These are phyloP conservation scores for Heliconius nattereri DNA, from an alignment of 1,140 invertebrate species.

Conservation along the genomic window DNA sequence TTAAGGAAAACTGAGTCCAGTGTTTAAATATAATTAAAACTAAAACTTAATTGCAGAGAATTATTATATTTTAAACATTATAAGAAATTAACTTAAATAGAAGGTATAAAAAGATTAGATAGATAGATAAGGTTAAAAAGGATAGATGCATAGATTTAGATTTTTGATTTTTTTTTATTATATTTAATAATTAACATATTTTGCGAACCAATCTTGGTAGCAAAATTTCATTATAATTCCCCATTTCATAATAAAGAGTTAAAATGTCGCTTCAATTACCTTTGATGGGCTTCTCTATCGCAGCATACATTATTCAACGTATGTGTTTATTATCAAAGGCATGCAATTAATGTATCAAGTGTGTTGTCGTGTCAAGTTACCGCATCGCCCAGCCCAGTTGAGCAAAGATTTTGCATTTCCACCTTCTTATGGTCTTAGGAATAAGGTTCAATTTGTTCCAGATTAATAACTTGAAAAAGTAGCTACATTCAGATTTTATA, in stretches of 20 bases:
- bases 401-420: background rate
- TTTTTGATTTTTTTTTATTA: too few relatives aligned
- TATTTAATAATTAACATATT: background rate
- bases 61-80: too few relatives aligned
- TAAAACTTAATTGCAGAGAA: too few relatives aligned
- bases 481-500: background rate
- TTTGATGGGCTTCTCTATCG: background rate
- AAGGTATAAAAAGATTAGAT: too few relatives aligned
- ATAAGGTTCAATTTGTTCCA: background rate
- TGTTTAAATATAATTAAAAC: too few relatives aligned
- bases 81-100: too few relatives aligned
- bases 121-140: too few relatives aligned
- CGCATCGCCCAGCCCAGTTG: background rate
- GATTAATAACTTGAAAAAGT: background rate
- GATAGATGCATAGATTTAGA: too few relatives aligned
- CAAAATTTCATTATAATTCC: slow-evolving; percentile 1
- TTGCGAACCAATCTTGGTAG: background rate
- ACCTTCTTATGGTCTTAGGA: background rate
- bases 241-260: background rate
- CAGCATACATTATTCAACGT: slow-evolving; percentile 8
- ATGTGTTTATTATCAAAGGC: slow-evolving; percentile 12
- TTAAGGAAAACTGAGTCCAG: too few relatives aligned
- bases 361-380: slow-evolving; percentile 7
- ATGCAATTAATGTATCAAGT: slow-evolving; percentile 14
- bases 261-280: slow-evolving; percentile 8